Percentiles rank a stretch among this genome's conserved stretches.
phyloP scores from a whole-genome alignment of 1,140 invertebrate species.

The Orchestia grillus region DNA sequence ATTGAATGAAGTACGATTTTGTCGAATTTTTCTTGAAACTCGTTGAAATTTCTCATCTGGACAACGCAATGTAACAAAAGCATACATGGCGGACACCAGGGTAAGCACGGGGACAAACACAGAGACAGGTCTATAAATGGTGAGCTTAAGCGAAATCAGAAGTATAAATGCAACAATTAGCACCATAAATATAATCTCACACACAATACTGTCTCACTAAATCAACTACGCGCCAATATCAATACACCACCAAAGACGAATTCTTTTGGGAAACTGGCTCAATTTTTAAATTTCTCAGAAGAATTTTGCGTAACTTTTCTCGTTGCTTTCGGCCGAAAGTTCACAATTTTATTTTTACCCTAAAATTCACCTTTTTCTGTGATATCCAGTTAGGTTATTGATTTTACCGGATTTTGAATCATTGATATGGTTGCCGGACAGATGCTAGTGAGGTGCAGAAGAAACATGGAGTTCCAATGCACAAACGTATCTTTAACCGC shows the following conservation, averaged over 20 bases:
- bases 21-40: neutral
- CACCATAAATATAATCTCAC: slow-evolving; percentile 9
- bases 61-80: neutral
- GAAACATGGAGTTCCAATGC: no score
- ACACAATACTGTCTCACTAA: neutral
- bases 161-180: neutral
- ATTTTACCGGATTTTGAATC: no score
- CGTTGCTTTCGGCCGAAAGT: no score
- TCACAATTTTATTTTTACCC: no score
- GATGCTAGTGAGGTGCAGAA: no score
- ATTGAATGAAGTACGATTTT: neutral
- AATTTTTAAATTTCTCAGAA: neutral
- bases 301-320: neutral
- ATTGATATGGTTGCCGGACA: no score
- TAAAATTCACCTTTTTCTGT: no score
- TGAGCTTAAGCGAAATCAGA: neutral
- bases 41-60: neutral
- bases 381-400: no score
- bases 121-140: neutral
- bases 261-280: neutral
- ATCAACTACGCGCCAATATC: neutral
- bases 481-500: no score
- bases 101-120: neutral
- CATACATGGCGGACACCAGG: neutral
- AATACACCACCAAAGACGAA: neutral